A percentile compares a stretch with the other conserved stretches of the same genome.
These are phyloP conservation scores for Ctenopoma multispine DNA, from an alignment of 2,797 vertebrate species.

Conservation along the genomic window DNA sequence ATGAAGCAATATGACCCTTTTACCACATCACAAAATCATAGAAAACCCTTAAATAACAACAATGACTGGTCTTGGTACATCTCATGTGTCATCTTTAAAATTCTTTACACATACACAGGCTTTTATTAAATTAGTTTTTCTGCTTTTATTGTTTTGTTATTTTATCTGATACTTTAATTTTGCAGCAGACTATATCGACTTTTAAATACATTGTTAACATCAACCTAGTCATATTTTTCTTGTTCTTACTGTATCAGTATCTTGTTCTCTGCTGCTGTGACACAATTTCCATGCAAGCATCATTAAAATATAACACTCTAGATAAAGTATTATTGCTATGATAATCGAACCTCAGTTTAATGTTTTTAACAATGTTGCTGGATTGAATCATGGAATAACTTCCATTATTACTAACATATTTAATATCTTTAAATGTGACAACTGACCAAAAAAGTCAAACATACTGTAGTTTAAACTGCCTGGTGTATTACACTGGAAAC, in stretches of 20 bases:
- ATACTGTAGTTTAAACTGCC: neutral
- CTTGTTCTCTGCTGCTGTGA: conserved; percentile 24
- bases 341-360: conserved; percentile 6
- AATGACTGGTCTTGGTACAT: neutral
- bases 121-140: neutral
- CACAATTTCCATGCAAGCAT: conserved; percentile 44
- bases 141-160: neutral
- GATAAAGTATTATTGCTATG: conserved; percentile 29
- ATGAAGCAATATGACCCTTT: conserved; percentile 46
- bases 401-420: too few relatives aligned
- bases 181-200: neutral
- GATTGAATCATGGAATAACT: conserved; percentile 1
- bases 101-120: neutral
- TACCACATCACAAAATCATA: conserved; percentile 35
- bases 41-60: conserved; percentile 23
- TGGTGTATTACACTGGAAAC: neutral
- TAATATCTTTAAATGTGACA: neutral
- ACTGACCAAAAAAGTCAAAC: neutral
- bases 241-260: conserved; percentile 32
- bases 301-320: conserved; percentile 34
- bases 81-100: neutral
- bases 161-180: conserved; percentile 2
- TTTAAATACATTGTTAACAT: conserved; percentile 21
- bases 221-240: conserved; percentile 20
- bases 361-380: neutral